Evolutionary conservation across 2,888 invertebrate genomes (phyloP).

Genomic region (Encarsia formosa): DNA sequence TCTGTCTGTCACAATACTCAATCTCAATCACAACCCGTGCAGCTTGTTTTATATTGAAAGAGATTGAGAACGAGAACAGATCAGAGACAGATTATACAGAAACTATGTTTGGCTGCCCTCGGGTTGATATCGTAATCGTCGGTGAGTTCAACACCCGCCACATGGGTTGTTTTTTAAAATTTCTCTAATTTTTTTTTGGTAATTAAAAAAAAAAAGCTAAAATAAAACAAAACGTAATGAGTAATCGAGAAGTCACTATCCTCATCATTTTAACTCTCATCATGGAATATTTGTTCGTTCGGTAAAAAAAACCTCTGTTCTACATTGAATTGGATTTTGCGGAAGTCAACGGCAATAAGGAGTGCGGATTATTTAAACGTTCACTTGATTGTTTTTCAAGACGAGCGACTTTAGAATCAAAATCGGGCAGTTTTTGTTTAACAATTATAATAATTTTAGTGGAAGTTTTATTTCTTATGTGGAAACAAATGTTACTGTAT

Average conservation of each 20-base stretch:
- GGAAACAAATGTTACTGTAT: too few species aligned
- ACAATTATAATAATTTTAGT: too few species aligned
- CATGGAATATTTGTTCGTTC: conserved; percentile 18
- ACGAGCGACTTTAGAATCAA: too few species aligned
- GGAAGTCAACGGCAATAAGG: too few species aligned
- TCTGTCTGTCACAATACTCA: conserved; percentile 48
- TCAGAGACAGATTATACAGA: conserved; percentile 46
- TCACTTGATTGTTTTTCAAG: too few species aligned
- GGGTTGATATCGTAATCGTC: conserved; percentile 49
- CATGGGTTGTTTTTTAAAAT: conserved; percentile 48
- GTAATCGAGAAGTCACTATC: conserved; percentile 22
- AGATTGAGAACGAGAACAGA: conserved; percentile 47
- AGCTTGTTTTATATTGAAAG: conserved; percentile 47
- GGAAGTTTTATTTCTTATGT: too few species aligned
- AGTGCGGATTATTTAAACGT: too few species aligned
- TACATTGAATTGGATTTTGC: too few species aligned
- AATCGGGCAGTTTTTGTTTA: too few species aligned
- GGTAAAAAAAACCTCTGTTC: conserved; percentile 5
- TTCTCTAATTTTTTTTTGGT: conserved; percentile 34
- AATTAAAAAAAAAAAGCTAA: conserved; percentile 1
- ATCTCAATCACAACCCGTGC: conserved; percentile 47
- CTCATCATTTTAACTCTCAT: conserved; percentile 21
- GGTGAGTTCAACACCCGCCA: conserved; percentile 51
- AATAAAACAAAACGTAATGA: conserved; percentile 11
- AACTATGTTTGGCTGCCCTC: conserved; percentile 48